Evolutionary conservation across 2,888 invertebrate species (phyloP).

Genomic region (Stramonita haemastoma): DNA sequence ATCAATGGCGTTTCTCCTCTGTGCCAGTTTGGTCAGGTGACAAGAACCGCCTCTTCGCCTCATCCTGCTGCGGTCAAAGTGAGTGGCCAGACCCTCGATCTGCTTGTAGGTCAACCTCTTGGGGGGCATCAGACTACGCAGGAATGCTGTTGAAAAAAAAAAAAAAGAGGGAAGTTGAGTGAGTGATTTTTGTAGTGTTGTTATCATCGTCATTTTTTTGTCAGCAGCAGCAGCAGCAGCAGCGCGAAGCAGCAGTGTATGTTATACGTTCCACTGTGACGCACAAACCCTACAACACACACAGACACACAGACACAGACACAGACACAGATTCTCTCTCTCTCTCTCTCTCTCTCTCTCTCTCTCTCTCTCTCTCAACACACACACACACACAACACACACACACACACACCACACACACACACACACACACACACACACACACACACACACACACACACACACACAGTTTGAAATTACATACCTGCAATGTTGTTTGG

Average conservation of each 20-base stretch:
- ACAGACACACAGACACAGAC: no score
- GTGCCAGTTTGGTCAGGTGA: not conserved
- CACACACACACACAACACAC: not conserved
- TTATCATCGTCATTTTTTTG: no score
- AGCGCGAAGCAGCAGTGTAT: no score
- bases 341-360: no score
- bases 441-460: slow-evolving; percentile 16
- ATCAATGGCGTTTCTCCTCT: not conserved
- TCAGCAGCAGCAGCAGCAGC: no score
- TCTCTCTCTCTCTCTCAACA: not conserved
- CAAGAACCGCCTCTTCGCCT: not conserved
- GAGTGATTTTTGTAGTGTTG: no score
- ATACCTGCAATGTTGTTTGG: no score
- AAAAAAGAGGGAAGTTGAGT: not conserved
- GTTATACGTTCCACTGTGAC: no score
- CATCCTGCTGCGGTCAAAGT: no score
- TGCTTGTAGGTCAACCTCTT: not conserved
- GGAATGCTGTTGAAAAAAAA: not conserved
- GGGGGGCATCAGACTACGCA: not conserved
- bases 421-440: not conserved
- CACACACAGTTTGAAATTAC: not conserved
- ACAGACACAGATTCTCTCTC: no score
- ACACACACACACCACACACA: not conserved
- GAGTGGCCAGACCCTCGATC: not conserved
- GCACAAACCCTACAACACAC: no score